Evolutionary conservation across 2,797 vertebrate species (phyloP).

Genomic region (Triplophysa yarkandensis): DNA sequence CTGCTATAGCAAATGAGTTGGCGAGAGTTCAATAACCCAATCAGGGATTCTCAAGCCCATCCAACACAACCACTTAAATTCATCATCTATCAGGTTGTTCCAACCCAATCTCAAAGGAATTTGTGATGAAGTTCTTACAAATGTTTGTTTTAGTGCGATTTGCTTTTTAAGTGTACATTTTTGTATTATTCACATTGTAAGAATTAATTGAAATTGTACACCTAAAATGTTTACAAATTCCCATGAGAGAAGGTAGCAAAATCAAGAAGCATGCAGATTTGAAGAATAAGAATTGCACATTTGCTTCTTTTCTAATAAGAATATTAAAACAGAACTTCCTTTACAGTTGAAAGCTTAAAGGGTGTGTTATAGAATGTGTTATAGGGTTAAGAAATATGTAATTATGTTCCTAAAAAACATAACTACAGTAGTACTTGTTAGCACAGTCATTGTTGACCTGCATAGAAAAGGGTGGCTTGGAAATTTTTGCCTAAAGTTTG

Average conservation of each 20-base stretch:
- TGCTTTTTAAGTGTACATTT: no score
- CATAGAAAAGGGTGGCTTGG: no score
- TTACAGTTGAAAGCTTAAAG: no score
- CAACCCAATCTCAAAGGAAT: no score
- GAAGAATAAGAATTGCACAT: neutral
- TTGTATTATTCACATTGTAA: no score
- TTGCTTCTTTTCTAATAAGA: neutral
- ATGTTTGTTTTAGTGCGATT: no score
- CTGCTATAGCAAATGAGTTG: constrained; percentile 19
- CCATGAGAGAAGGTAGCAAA: neutral
- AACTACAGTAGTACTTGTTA: neutral
- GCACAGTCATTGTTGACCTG: no score
- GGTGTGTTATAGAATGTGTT: no score
- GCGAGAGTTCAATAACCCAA: constrained; percentile 27
- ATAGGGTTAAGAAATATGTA: neutral
- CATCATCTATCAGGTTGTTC: constrained; percentile 17
- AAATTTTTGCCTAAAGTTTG: neutral
- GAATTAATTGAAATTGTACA: no score
- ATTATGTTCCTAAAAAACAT: neutral
- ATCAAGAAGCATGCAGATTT: constrained; percentile 1
- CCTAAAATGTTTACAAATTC: no score
- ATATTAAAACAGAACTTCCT: neutral
- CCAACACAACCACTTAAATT: constrained; percentile 24
- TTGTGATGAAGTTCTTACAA: no score
- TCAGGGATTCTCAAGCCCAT: constrained; percentile 13